Base-by-base conservation (phyloP, 2,797 vertebrate genomes). In the Dryobates pubescens region DNA sequence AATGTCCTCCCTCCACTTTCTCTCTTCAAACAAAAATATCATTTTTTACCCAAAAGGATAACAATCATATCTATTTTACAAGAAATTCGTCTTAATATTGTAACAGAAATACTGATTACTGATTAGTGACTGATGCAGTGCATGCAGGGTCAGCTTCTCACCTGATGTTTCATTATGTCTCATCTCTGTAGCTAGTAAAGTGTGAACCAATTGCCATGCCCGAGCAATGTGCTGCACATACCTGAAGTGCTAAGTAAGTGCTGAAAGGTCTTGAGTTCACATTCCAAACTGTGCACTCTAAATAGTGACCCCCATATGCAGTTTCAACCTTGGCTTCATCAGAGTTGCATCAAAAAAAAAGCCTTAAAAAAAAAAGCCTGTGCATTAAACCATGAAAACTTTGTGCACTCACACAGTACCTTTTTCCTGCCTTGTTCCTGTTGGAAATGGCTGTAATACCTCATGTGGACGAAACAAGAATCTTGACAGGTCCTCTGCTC, bases 41-140 rank as follows among this genome's bases (percentile, higher is more conserved):
- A n/a, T 6, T 64, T 13, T 13, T 45, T 75, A 45, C 62, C 83
- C 90, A 17, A 93, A 92, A 92, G 65, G 23, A 87, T 85, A 88
- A 51, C 34, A 49, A 63, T 69, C 72, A 38, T 34, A 58, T 87
- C 43, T 85, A 86, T 45, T 93, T 93, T 61, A 90, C 94, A 95
- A 85, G 58, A 65, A 82, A 88, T 86, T 77, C 72, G 79, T 57
- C 13, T 30, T 93, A 73, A 58, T 57, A 73, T 59, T 92, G 51
- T 81, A 79, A 75, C 20, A 82, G 75, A 89, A 95, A 90, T 38
- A 4, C 36, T 91, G 61, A 77, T 89, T 92, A 91, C 67, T 89
- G 38, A 26, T 82, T 71, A 79, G 23, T 79, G 53, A 75, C 30
- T 15, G 38, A 22, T 49, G 30, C 14, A 73, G 59, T 27, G 36